Base-by-base conservation (phyloP, 2,888 invertebrate genomes). In the Sesia bembeciformis region DNA sequence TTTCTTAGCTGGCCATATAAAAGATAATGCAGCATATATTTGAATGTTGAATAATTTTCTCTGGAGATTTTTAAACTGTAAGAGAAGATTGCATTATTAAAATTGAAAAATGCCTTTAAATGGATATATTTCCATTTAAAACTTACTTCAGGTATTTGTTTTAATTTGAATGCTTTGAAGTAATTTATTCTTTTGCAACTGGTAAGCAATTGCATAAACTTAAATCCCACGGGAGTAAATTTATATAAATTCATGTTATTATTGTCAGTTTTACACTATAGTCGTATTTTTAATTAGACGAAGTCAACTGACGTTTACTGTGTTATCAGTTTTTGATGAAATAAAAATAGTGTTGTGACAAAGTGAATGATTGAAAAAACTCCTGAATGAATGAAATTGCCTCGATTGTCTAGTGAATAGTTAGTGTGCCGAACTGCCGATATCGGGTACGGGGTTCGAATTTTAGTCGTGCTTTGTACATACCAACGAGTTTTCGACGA, bases 1-100 rank as follows among this genome's bases (percentile, higher is more conserved):
- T 6, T 56, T 62, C n/a, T 58, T 57, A 52, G 76, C 52, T 40
- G 86, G 78, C 88, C 89, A 88, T 53, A 82, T 58, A 59, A 85
- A 81, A 53, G 76, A 72, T 40, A 82, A 58, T 49, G 72, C 71
- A 41, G 72, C 39, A 58, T 56, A 64, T 62, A 52, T 54, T 40
- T 43, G 42, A 54, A 40, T 46, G 54, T 52, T 55, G 56, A 49
- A 50, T 42, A 39, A 55, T 51, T 53, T 53, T 8, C 40, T 51
- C 38, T 8, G 38, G 8, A 6, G 5, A 46, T 46, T 46, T 50
- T 50, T 50, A 8, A 38, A 5, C 50, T 50, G 23, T 38, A 50
- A 50, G 4, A 6, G 7, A 41, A 43, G 5, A 8, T 4, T 49
- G 56, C 43, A 38, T 6, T 41, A 7, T 41, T 41, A 41, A 41